Evolutionary conservation across 2,113 vertebrate species (phyloP).

Genomic region (Proteles cristata): DNA sequence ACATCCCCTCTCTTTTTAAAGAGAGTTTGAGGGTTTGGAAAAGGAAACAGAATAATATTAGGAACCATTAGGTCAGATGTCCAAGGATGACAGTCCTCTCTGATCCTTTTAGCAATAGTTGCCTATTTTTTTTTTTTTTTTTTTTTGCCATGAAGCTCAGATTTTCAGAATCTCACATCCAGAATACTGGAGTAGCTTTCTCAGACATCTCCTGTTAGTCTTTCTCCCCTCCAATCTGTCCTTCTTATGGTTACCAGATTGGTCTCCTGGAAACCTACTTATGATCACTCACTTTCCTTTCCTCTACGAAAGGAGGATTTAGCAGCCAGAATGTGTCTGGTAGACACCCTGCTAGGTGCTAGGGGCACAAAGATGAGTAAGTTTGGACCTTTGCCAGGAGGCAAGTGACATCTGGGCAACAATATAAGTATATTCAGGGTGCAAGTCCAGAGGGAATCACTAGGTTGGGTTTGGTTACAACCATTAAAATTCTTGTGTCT

Average conservation of each 20-base stretch:
- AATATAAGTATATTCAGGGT: neutral
- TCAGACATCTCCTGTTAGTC: neutral
- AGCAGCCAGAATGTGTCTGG: neutral
- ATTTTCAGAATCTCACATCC: slow-evolving; percentile 11
- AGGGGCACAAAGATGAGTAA: neutral
- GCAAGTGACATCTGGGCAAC: neutral
- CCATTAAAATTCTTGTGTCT: neutral
- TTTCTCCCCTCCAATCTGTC: neutral
- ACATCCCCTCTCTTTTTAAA: neutral
- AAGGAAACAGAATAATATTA: neutral
- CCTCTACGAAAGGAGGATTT: neutral
- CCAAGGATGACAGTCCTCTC: neutral
- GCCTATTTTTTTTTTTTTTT: neutral
- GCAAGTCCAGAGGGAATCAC: neutral
- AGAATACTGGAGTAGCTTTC: neutral
- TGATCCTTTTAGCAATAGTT: neutral
- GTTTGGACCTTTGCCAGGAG: neutral
- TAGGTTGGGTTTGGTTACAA: neutral
- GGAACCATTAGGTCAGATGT: neutral
- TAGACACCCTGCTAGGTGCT: neutral
- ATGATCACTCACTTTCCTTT: neutral
- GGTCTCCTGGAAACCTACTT: neutral
- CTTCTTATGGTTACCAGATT: neutral
- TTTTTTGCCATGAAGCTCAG: neutral
- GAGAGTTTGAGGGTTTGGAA: neutral